phyloP scores from a whole-genome alignment of 2,113 vertebrate species.

The Serinus canaria region DNA sequence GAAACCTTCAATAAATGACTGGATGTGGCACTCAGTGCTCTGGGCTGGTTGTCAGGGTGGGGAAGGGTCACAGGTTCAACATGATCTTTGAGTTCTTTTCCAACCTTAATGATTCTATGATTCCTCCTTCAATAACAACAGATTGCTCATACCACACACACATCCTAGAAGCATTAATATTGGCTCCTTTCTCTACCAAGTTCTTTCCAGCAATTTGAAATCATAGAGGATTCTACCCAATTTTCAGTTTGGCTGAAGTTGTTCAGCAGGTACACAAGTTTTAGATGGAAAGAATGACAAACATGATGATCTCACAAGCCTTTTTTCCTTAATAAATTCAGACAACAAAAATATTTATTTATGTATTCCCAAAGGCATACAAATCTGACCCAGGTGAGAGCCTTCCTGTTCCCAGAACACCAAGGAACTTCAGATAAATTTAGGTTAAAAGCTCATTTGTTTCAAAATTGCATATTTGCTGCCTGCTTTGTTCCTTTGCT shows the following conservation, averaged over 20 bases:
- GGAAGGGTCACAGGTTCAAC: neutral
- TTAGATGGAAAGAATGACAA: neutral
- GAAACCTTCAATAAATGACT: neutral
- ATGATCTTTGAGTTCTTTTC: neutral
- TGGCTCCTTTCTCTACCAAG: neutral
- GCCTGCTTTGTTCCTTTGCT: conserved; percentile 10
- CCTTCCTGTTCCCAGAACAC: neutral
- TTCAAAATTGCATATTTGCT: neutral
- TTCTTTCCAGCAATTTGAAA: neutral
- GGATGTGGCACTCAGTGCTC: neutral
- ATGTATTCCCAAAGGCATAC: neutral
- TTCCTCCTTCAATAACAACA: neutral
- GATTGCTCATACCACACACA: neutral
- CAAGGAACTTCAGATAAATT: neutral
- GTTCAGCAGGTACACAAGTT: neutral
- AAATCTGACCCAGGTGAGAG: neutral
- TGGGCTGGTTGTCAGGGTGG: neutral
- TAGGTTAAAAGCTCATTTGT: neutral
- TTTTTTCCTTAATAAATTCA: neutral
- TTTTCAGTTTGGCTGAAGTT: neutral
- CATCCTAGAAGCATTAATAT: neutral
- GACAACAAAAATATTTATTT: neutral
- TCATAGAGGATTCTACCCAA: neutral
- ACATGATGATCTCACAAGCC: neutral
- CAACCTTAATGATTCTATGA: neutral